A percentile compares a stretch with the other conserved stretches of the same genome.
Conservation (phyloP, 2,113 vertebrate species). For the Hyaena hyaena region DNA sequence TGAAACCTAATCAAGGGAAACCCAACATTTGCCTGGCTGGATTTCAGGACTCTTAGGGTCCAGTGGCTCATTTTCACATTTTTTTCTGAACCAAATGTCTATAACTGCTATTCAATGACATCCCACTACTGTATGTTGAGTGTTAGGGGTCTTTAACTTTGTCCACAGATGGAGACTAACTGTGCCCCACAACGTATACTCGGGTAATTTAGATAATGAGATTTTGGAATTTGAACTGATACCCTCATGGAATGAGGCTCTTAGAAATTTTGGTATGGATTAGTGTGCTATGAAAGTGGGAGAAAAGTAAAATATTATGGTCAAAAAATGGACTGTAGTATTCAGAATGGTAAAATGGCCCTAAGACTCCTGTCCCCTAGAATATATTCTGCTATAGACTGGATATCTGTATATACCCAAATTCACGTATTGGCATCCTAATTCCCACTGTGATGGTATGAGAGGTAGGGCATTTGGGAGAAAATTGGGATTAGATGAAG, state of each 20-base stretch:
- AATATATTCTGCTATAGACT: neutral
- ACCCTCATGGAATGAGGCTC: neutral
- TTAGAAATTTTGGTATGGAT: neutral
- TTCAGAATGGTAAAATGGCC: neutral
- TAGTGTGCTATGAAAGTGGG: neutral
- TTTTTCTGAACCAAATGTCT: neutral
- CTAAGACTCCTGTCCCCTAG: neutral
- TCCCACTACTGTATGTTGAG: neutral
- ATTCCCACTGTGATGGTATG: neutral
- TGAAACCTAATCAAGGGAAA: neutral
- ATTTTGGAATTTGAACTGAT: neutral
- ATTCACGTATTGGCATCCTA: neutral
- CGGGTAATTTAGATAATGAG: neutral
- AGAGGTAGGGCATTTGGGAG: neutral
- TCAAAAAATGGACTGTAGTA: neutral
- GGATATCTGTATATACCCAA: neutral
- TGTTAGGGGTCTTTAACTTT: neutral
- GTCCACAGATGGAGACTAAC: neutral
- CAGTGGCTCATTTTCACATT: neutral
- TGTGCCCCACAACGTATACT: neutral
- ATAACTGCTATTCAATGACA: neutral
- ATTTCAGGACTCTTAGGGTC: neutral
- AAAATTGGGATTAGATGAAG: neutral
- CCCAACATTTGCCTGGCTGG: neutral
- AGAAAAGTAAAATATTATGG: neutral